Base-by-base conservation (phyloP, 2,888 invertebrate species). In the Cremastinae sp. region DNA sequence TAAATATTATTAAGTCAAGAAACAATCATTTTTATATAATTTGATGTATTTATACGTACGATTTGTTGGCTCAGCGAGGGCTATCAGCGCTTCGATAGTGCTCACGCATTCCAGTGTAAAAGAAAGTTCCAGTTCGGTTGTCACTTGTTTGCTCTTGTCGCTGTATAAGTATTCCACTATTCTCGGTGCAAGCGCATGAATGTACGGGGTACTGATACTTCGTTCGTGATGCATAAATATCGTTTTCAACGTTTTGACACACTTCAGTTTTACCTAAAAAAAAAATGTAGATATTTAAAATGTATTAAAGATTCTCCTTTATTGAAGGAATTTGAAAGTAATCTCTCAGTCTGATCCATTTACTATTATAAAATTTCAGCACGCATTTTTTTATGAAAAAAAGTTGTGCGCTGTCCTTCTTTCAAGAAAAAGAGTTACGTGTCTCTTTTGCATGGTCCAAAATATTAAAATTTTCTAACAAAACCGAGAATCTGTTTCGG, bases 111-210 rank as follows among this genome's bases (percentile, higher is more conserved):
- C 96, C 53, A 95, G 89, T 10, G 94, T 92, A 56, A 96, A 92
- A 35, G 93, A 91, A 55, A 96, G 90, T 84, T 96, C 95, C n/a
- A 91, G 89, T 76, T 95, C 95, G 9, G 92, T 92, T 70, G 91
- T 89, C 8, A 94, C 92, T 79, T 91, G 91, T 78, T 92, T 92
- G 49, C 93, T 92, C 59, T 91, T 90, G 62, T 94, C 93, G 7
- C 92, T 91, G 85, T 95, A 94, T 55, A 96, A 91, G 84, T 93
- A 93, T 87, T 96, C 95, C 39, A 96, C 93, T 65, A 97, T 91
- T 81, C 94, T 91, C 2, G 96, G 96, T 5, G 96, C 95, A 78
- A 96, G 90, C 0, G 95, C 93, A 83, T 96, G 95, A 81, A 97
- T 96, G 85, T 95, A 96, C 0, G 95, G 94, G 3, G 94, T 94